These are phyloP conservation scores for Agrilus mali DNA, from an alignment of 2,888 invertebrate species.

Conservation along the genomic window DNA sequence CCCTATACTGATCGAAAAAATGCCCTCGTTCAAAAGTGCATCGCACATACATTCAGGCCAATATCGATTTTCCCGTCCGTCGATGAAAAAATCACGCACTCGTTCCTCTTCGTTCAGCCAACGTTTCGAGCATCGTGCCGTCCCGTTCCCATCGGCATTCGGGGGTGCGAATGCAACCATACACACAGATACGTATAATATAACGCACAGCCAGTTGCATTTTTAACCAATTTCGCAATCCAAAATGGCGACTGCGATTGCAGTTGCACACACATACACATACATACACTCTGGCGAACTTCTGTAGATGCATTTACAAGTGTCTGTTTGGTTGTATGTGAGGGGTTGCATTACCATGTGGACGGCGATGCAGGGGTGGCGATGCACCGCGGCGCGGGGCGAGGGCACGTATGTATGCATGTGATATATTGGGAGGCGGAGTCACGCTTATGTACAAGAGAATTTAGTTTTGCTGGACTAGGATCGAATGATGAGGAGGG, in stretches of 20 bases:
- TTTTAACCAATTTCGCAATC: conserved; percentile 25
- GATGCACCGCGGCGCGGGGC: conserved; percentile 6
- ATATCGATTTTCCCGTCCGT: no score
- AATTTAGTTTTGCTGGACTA: conserved; percentile 24
- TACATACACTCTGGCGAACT: conserved; percentile 3
- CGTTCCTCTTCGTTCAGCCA: neutral
- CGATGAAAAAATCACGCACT: no score
- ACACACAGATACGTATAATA: neutral
- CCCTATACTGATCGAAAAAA: no score
- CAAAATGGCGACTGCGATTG: conserved; percentile 25
- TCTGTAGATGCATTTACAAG: conserved; percentile 1
- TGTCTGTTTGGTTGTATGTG: conserved; percentile 10
- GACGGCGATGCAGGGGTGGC: conserved; percentile 17
- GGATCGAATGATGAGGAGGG: neutral
- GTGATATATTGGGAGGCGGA: conserved; percentile 25
- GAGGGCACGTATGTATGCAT: conserved; percentile 22
- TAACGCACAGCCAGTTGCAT: conserved; percentile 7
- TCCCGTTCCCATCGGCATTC: conserved; percentile 2
- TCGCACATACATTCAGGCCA: no score
- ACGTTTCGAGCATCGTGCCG: neutral
- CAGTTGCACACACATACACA: conserved; percentile 16
- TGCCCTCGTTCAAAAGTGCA: no score
- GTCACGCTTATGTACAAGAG: conserved; percentile 25
- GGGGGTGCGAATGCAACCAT: no score
- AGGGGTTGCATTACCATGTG: conserved; percentile 18